A percentile compares a stretch with the other conserved stretches of the same genome.
Conservation (phyloP, 2,113 vertebrate genomes). For the Danionella cerebrum region DNA sequence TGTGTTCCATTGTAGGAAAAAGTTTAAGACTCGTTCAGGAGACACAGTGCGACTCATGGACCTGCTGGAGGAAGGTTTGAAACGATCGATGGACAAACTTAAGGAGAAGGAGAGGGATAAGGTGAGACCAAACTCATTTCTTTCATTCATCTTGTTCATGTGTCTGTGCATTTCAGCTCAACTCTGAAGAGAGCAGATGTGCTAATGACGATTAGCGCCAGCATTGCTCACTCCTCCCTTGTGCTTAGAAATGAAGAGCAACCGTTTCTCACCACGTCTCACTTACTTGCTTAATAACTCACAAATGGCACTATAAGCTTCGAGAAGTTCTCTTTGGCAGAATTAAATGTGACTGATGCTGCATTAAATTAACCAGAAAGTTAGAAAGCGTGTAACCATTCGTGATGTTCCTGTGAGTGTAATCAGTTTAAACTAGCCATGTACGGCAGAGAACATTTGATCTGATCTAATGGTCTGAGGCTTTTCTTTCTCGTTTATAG, state of each 20-base stretch:
- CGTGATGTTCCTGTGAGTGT: not conserved
- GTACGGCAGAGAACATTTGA: constrained; percentile 19
- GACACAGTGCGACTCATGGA: constrained; percentile 88
- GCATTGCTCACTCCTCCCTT: not conserved
- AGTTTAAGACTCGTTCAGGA: constrained; percentile 96
- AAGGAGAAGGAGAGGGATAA: constrained; percentile 93
- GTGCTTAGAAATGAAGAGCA: not conserved
- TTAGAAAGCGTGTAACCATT: constrained; percentile 27
- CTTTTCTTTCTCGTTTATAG: not conserved
- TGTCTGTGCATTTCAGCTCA: not conserved
- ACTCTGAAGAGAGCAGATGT: not conserved
- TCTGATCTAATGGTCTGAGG: constrained; percentile 12
- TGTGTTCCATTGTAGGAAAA: constrained; percentile 80
- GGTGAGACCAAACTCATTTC: constrained; percentile 59
- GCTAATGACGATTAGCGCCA: not conserved
- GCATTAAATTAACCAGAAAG: constrained; percentile 29
- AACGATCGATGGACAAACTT: constrained; percentile 93
- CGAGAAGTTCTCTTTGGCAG: constrained; percentile 3
- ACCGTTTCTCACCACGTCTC: not conserved
- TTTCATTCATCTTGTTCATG: too few species aligned
- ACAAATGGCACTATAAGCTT: not conserved
- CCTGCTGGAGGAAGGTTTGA: constrained; percentile 88
- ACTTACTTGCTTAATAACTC: not conserved
- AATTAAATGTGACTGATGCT: constrained; percentile 19
- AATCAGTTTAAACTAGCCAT: constrained; percentile 23